Base-by-base conservation (phyloP, 1,140 invertebrate species). In the Papilio dardanus region DNA sequence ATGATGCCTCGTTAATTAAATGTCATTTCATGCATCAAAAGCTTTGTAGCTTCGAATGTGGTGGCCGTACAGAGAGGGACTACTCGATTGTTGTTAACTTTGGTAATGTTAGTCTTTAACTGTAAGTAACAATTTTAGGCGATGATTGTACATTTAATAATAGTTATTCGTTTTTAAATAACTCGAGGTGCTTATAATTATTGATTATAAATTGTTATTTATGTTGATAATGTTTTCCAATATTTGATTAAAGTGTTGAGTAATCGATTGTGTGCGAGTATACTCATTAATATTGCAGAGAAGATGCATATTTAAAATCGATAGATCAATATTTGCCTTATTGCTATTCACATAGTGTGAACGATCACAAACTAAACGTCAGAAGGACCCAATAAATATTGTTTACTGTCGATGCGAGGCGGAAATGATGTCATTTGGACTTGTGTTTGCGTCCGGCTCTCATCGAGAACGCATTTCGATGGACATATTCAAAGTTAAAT, bases 1-100 rank as follows among this genome's bases (percentile, higher is more conserved):
- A 84, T 84, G 81, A 86, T 74, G 74, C 78, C 75, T 77, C 77
- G 77, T 80, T 86, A 86, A 86, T 86, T 86, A 86, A 81, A 83
- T 78, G 79, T 83, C 84, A 81, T 86, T 84, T 82, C 78, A 83
- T 79, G 80, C 79, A 79, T 83, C 80, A 78, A 79, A 81, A 80
- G 77, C 74, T 65, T 42, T 21, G 40, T 67, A 68, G 62, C 68
- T 16, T 50, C 74, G 68, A 77, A 81, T 78, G 77, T 35, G 33
- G 65, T 84, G 76, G 21, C 21, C 30, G 78, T 85, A 81, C 80
- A 81, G 66, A 62, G 76, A 69, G 46, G 7, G 42, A 58, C 12
- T 68, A 19, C 71, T 73, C 67, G 19, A n/a, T 2, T 10, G 12
- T 14, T 12, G 35, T 37, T 12, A n/a, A n/a, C 33, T 30, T 66